Evolutionary conservation across 2,113 vertebrate species (phyloP).

Genomic region (Delphinapterus leucas): DNA sequence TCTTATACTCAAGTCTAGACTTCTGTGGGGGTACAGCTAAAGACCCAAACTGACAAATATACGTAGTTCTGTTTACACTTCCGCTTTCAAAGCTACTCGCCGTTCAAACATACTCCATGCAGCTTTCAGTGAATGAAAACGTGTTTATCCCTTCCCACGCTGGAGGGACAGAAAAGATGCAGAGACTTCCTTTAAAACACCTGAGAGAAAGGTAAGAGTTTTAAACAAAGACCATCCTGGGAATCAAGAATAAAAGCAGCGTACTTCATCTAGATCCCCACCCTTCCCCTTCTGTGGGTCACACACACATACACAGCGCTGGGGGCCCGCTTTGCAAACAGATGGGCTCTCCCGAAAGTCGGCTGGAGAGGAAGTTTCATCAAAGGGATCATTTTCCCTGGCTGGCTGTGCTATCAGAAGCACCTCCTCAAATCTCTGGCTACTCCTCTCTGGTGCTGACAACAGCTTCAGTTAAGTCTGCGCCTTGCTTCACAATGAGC

Average conservation of each 20-base stretch:
- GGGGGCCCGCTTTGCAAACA: not conserved
- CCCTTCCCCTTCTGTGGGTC: not conserved
- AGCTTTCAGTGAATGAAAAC: not conserved
- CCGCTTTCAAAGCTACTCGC: not conserved
- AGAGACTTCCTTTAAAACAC: not conserved
- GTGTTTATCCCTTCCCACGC: not conserved
- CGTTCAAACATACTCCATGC: not conserved
- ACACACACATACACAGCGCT: not conserved
- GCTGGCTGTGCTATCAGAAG: not conserved
- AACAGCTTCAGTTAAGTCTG: accelerated
- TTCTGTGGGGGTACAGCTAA: not conserved
- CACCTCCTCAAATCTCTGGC: accelerated
- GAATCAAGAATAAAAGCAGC: not conserved
- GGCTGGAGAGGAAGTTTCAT: not conserved
- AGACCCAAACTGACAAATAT: not conserved
- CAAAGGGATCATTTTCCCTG: accelerated
- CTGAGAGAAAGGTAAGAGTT: not conserved
- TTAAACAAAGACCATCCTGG: not conserved
- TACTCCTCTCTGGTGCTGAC: not conserved
- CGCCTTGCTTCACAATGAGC: not conserved
- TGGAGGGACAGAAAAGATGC: not conserved
- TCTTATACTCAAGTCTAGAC: accelerated
- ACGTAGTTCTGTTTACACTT: not conserved
- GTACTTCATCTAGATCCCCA: accelerated
- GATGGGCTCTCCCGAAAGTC: not conserved